Percentiles rank a stretch among this genome's conserved stretches.
phyloP scores from a whole-genome alignment of 2,888 invertebrate genomes.

The Megalurothrips usitatus region DNA sequence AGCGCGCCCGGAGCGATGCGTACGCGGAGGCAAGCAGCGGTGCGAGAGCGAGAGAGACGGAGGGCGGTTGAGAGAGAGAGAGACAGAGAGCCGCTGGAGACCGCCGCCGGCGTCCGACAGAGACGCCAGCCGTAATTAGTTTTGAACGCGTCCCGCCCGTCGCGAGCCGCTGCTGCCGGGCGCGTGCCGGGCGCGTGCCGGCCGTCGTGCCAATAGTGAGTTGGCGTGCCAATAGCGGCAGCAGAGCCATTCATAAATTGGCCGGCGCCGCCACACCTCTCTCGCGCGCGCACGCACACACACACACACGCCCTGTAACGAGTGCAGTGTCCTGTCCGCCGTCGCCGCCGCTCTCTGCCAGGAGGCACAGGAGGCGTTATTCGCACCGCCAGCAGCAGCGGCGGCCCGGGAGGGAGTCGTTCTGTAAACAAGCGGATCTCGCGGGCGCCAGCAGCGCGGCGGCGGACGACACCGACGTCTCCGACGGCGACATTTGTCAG shows the following conservation, averaged over 20 bases:
- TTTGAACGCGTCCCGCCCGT: no score
- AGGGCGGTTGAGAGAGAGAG: not conserved
- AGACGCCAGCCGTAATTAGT: no score
- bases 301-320: no score
- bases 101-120: not conserved
- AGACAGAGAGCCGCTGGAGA: not conserved
- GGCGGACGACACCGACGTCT: not conserved
- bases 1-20: not conserved
- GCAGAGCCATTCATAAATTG: constrained; percentile 13
- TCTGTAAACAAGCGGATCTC: not conserved
- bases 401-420: not conserved
- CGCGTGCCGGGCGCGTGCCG: not conserved
- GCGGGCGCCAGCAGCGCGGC: not conserved
- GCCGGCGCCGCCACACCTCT: not conserved
- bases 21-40: not conserved
- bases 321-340: no score
- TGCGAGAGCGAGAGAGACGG: not conserved
- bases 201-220: constrained; percentile 21
- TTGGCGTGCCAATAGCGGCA: constrained; percentile 2
- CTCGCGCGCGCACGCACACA: not conserved
- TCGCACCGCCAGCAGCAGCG: not conserved
- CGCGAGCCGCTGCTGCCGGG: not conserved
- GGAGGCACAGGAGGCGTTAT: not conserved
- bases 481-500: no score
- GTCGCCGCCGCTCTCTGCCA: no score